Percentiles rank a stretch among this genome's conserved stretches.
phyloP scores from a whole-genome alignment of 2,113 vertebrate genomes.

The Phaetusa simplex region DNA sequence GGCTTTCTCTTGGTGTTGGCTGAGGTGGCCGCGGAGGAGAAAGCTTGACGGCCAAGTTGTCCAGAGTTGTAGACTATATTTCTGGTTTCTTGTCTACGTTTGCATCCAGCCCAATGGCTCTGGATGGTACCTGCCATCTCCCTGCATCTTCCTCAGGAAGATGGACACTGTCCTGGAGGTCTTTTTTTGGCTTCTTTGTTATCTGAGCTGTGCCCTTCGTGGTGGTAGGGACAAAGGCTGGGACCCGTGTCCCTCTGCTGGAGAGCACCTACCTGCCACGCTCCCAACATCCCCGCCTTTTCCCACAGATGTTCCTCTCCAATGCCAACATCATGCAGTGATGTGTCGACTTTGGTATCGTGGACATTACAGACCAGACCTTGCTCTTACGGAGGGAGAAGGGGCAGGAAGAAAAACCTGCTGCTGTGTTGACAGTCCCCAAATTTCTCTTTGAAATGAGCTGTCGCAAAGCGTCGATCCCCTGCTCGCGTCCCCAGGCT shows the following conservation, averaged over 20 bases:
- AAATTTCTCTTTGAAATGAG: neutral
- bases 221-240: neutral
- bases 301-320: neutral
- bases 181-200: neutral
- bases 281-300: neutral
- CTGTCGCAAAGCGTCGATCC: neutral
- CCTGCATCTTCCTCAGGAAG: neutral
- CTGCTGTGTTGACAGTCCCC: neutral
- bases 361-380: neutral
- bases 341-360: rapidly evolving
- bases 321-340: rapidly evolving
- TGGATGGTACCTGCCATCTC: neutral
- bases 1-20: neutral
- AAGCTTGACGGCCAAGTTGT: neutral
- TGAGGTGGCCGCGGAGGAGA: rapidly evolving
- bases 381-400: neutral
- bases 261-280: neutral
- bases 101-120: neutral
- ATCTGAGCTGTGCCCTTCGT: neutral
- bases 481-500: neutral
- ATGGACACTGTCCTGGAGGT: neutral
- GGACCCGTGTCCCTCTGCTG: rapidly evolving
- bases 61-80: neutral
- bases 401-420: neutral
- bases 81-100: neutral